phyloP scores from a whole-genome alignment of 2,797 vertebrate genomes.

The Diplodus puntazzo region DNA sequence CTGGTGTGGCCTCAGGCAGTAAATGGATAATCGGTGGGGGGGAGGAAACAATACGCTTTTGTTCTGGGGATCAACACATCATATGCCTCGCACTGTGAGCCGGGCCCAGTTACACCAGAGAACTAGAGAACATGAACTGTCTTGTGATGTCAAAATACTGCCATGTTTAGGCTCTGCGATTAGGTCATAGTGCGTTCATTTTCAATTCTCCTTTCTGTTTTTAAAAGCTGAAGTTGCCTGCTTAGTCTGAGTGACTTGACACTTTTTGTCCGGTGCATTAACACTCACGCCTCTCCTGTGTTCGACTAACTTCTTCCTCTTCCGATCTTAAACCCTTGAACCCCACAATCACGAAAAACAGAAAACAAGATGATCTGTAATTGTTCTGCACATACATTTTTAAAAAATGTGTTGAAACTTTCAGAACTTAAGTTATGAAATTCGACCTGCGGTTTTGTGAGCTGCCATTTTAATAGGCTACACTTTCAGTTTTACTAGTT shows the following conservation, averaged over 20 bases:
- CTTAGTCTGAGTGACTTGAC: conserved; percentile 45
- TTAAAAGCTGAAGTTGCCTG: conserved; percentile 41
- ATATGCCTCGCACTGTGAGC: conserved; percentile 75
- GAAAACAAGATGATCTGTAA: background rate
- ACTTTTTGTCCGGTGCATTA: conserved; percentile 3
- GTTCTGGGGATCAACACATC: conserved; percentile 83
- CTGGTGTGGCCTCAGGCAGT: conserved; percentile 62
- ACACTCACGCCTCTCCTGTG: background rate
- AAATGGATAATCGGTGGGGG: conserved; percentile 69
- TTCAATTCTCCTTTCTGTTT: conserved; percentile 66
- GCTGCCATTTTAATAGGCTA: conserved; percentile 14
- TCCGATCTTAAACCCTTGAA: conserved; percentile 10
- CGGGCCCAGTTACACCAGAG: conserved; percentile 51
- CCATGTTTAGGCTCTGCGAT: conserved; percentile 31
- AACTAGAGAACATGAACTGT: conserved; percentile 55
- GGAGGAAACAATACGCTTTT: conserved; percentile 78
- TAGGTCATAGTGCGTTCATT: conserved; percentile 27
- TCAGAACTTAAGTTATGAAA: background rate
- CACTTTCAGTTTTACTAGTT: conserved; percentile 10
- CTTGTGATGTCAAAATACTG: conserved; percentile 53
- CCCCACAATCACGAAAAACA: background rate
- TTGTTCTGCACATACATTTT: background rate
- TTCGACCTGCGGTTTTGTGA: background rate
- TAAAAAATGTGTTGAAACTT: too few relatives aligned
- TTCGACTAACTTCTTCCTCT: background rate